These are phyloP conservation scores for Theristicus caerulescens DNA, from an alignment of 2,113 vertebrate species.

Conservation along the genomic window DNA sequence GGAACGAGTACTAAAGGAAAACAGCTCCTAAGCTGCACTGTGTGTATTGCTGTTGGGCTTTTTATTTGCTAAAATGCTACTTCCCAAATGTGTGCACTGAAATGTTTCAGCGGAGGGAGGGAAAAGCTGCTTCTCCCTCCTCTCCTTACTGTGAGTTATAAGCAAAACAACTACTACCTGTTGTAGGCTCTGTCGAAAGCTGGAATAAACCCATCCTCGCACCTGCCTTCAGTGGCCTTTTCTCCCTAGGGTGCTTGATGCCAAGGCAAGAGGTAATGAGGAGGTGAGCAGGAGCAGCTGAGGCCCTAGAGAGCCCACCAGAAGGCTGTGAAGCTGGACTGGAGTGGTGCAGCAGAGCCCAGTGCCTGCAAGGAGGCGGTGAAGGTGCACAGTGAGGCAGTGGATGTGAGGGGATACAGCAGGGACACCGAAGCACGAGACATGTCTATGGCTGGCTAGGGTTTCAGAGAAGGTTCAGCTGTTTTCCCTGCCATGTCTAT, in stretches of 20 bases:
- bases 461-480: not conserved
- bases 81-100: not conserved
- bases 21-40: not conserved
- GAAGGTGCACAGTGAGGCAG: not conserved
- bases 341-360: not conserved
- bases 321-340: not conserved
- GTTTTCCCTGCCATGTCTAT: not conserved
- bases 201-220: not conserved
- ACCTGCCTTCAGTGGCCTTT: not conserved
- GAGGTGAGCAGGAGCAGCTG: not conserved
- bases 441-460: rapidly evolving
- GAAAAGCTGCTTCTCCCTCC: not conserved
- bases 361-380: not conserved
- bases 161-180: not conserved
- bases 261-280: not conserved
- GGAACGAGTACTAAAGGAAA: not conserved
- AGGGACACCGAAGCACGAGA: rapidly evolving
- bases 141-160: not conserved
- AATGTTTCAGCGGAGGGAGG: not conserved
- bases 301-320: not conserved
- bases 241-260: not conserved
- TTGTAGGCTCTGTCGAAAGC: not conserved
- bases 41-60: not conserved
- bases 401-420: not conserved
- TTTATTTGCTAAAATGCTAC: not conserved